Evolutionary conservation across 2,113 vertebrate genomes (phyloP).

Genomic region (Pluvianellus socialis): DNA sequence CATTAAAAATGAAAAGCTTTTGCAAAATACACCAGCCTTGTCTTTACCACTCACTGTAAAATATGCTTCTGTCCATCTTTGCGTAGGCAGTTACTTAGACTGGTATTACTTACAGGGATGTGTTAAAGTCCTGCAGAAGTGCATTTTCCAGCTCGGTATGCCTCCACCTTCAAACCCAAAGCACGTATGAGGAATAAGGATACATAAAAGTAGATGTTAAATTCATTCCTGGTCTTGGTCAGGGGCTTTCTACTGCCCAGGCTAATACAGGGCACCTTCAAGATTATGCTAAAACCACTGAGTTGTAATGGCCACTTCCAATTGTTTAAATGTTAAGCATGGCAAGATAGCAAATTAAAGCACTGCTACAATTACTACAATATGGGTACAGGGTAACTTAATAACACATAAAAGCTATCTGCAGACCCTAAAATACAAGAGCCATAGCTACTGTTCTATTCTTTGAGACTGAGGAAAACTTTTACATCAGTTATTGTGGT

Average conservation of each 20-base stretch:
- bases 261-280: background rate
- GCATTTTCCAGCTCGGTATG: background rate
- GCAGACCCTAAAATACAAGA: background rate
- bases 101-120: background rate
- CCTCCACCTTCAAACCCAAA: background rate
- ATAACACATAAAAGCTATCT: background rate
- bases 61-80: background rate
- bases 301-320: background rate
- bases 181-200: background rate
- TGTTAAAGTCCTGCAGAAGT: background rate
- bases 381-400: background rate
- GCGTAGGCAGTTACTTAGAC: background rate
- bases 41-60: background rate
- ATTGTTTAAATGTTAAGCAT: background rate
- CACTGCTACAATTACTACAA: background rate
- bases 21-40: slow-evolving; percentile 19
- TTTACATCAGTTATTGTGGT: background rate
- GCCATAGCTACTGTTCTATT: background rate
- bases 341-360: background rate
- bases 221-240: background rate
- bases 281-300: background rate
- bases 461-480: background rate
- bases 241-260: background rate
- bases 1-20: slow-evolving; percentile 57
- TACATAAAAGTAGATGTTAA: background rate